phyloP scores from a whole-genome alignment of 30 jellyfish, hydroid and myxozoan species.

The Mastigias papua region DNA sequence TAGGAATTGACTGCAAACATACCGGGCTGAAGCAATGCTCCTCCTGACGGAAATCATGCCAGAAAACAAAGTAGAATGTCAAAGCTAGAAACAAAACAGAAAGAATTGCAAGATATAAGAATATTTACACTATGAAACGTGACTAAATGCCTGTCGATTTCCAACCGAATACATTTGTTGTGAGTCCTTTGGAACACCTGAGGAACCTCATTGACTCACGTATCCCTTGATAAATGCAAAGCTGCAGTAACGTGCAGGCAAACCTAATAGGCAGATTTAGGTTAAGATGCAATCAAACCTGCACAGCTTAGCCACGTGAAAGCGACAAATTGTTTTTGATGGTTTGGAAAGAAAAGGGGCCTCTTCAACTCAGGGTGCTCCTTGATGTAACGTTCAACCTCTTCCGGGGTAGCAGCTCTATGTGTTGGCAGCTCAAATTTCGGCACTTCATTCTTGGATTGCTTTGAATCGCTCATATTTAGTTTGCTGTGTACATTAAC shows the following conservation, averaged over 20 bases:
- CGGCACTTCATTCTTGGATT: not conserved
- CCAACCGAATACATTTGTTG: too few relatives aligned
- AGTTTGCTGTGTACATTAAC: not conserved
- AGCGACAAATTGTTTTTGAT: slow-evolving; percentile 53
- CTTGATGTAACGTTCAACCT: slow-evolving; percentile 49
- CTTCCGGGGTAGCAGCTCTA: slow-evolving; percentile 49
- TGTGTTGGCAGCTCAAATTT: slow-evolving; percentile 22
- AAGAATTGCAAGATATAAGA: not conserved
- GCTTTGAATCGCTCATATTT: not conserved
- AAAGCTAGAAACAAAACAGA: slow-evolving; percentile 22
- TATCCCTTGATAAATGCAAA: not conserved
- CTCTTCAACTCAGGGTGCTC: slow-evolving; percentile 59
- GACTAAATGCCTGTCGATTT: too few relatives aligned
- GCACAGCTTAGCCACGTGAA: slow-evolving; percentile 62
- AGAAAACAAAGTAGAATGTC: slow-evolving; percentile 40
- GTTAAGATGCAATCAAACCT: not conserved
- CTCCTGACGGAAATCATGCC: slow-evolving; percentile 54
- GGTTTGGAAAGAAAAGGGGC: slow-evolving; percentile 68
- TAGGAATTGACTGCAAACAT: not conserved
- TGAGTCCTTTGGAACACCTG: too few relatives aligned
- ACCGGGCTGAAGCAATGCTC: slow-evolving; percentile 67
- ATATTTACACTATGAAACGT: too few relatives aligned
- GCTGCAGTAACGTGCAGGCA: not conserved
- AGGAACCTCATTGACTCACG: too few relatives aligned
- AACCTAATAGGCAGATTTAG: not conserved